Evolutionary conservation across 2,797 vertebrate genomes (phyloP).

Genomic region (Aplochiton taeniatus): DNA sequence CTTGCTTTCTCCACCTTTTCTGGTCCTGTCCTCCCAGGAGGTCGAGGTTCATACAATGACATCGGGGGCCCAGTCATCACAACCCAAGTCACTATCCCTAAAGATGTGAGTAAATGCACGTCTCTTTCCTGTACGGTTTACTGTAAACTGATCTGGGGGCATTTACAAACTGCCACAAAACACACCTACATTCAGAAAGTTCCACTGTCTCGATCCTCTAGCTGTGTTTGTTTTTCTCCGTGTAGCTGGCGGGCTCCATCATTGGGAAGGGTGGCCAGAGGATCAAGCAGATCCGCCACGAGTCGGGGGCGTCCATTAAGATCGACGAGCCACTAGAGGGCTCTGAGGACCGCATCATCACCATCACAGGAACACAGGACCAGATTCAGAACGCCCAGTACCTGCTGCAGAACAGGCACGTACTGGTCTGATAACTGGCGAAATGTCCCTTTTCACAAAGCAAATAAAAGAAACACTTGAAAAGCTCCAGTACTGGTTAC

Average conservation of each 20-base stretch:
- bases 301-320: slow-evolving; percentile 98
- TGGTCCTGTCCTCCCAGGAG: slow-evolving; percentile 72
- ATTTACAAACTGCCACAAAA: neutral
- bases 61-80: slow-evolving; percentile 97
- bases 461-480: no score
- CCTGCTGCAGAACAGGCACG: slow-evolving; percentile 98
- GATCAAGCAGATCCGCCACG: slow-evolving; percentile 98
- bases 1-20: neutral
- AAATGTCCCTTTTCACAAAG: no score
- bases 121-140: neutral
- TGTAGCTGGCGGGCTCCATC: slow-evolving; percentile 94
- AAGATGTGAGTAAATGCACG: slow-evolving; percentile 85
- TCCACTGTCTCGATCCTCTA: neutral
- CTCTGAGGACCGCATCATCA: slow-evolving; percentile 98
- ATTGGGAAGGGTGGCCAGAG: slow-evolving; percentile 98
- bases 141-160: no score
- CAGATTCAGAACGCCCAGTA: slow-evolving; percentile 99
- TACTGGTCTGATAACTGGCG: slow-evolving; percentile 33
- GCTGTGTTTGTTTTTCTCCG: neutral
- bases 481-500: no score
- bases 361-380: slow-evolving; percentile 97
- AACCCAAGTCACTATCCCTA: slow-evolving; percentile 98
- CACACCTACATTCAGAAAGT: neutral
- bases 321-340: slow-evolving; percentile 98
- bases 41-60: slow-evolving; percentile 93